Evolutionary conservation across 2,888 invertebrate species (phyloP).

Genomic region (Graphium colonna): DNA sequence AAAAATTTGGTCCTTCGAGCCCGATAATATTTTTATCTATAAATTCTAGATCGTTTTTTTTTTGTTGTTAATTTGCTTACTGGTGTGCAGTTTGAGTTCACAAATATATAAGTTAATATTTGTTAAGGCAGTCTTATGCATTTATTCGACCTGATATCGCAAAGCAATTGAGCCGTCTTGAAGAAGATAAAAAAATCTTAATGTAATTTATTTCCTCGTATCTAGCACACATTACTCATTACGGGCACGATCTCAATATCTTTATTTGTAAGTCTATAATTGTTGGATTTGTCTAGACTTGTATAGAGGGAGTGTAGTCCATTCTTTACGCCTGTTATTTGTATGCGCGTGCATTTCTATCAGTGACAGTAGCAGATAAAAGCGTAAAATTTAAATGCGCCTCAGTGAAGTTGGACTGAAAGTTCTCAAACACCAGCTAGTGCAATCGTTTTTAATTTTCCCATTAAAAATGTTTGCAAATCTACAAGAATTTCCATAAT

Average conservation of each 20-base stretch:
- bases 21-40: too few species aligned
- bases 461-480: too few species aligned
- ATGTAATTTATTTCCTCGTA: conserved; percentile 25
- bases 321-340: conserved; percentile 4
- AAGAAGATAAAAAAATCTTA: neutral
- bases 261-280: conserved; percentile 51
- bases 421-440: too few species aligned
- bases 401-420: neutral
- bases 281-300: conserved; percentile 41
- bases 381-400: neutral
- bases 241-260: conserved; percentile 72
- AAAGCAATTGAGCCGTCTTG: neutral
- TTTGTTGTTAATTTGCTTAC: too few species aligned
- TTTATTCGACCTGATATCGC: neutral
- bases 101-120: too few species aligned
- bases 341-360: conserved; percentile 12
- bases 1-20: too few species aligned
- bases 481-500: too few species aligned
- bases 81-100: too few species aligned
- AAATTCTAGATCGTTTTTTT: too few species aligned
- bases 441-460: too few species aligned
- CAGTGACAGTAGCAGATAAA: conserved; percentile 1
- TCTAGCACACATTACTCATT: conserved; percentile 53
- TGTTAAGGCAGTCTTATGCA: neutral
- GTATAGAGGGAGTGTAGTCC: conserved; percentile 17